A percentile compares a stretch with the other conserved stretches of the same genome.
Evolutionary conservation across 1,140 invertebrate species (phyloP).

Genomic region (Mactra quadrangularis): DNA sequence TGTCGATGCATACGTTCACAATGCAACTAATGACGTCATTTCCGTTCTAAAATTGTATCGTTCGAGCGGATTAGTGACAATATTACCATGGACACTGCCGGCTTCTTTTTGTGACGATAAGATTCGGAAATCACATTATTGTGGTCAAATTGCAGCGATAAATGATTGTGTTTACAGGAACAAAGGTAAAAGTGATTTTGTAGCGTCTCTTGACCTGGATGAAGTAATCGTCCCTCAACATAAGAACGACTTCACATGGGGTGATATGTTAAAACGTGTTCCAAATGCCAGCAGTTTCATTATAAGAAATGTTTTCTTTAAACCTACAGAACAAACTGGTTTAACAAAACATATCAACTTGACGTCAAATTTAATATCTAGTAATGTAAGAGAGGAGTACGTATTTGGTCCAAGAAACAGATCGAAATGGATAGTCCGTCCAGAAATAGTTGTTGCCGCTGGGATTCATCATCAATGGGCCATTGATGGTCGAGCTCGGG

Average conservation of each 20-base stretch:
- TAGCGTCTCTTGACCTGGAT: conserved; percentile 17
- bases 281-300: background rate
- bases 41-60: conserved; percentile 22
- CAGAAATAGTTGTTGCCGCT: conserved; percentile 23
- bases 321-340: background rate
- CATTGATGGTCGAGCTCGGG: background rate
- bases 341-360: background rate
- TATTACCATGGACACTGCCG: conserved; percentile 21
- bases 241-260: background rate
- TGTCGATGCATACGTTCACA: conserved; percentile 5
- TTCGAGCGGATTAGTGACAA: background rate
- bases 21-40: background rate
- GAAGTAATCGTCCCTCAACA: conserved; percentile 31
- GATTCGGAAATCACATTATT: conserved; percentile 10
- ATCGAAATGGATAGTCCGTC: conserved; percentile 13
- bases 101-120: background rate
- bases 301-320: conserved; percentile 24
- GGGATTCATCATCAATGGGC: conserved; percentile 52
- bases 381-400: background rate
- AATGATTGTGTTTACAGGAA: conserved; percentile 50
- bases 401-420: background rate
- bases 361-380: background rate
- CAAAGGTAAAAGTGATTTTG: conserved; percentile 25
- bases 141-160: conserved; percentile 33
- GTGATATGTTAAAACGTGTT: background rate